These are phyloP conservation scores for Brachionus rubens DNA, from an alignment of 1,140 invertebrate species.

Conservation along the genomic window DNA sequence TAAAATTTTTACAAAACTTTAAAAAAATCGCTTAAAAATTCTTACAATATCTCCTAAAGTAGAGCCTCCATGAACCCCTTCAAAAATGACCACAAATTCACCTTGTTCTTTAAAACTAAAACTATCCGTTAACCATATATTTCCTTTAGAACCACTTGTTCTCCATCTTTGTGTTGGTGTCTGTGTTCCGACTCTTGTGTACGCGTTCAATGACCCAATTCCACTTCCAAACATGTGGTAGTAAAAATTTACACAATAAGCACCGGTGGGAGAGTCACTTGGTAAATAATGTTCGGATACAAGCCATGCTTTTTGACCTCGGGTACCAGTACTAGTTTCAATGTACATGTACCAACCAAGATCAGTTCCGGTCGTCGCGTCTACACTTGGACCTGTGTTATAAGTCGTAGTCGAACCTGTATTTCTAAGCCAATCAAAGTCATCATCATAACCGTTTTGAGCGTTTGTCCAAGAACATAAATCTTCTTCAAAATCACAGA, in stretches of 20 bases:
- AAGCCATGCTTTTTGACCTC: slow-evolving; percentile 54
- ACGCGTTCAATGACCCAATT: slow-evolving; percentile 20
- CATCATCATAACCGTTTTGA: slow-evolving; percentile 54
- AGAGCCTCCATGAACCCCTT: slow-evolving; percentile 16
- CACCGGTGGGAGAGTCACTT: background rate
- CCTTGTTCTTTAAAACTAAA: slow-evolving; percentile 24
- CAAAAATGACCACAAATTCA: slow-evolving; percentile 38
- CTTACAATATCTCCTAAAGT: slow-evolving; percentile 41
- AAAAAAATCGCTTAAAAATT: background rate
- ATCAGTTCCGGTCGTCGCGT: slow-evolving; percentile 62
- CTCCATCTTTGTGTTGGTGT: background rate
- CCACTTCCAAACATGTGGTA: slow-evolving; percentile 35
- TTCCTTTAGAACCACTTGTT: slow-evolving; percentile 17
- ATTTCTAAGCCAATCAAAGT: slow-evolving; percentile 55
- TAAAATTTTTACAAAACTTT: background rate
- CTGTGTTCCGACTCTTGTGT: background rate
- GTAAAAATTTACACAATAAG: slow-evolving; percentile 38
- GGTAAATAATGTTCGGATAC: slow-evolving; percentile 53
- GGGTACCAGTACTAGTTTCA: slow-evolving; percentile 50
- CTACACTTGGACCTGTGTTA: slow-evolving; percentile 62
- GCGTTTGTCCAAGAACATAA: slow-evolving; percentile 74
- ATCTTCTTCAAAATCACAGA: slow-evolving; percentile 52
- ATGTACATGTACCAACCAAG: slow-evolving; percentile 58
- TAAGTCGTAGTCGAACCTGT: slow-evolving; percentile 49
- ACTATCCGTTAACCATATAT: slow-evolving; percentile 20